Evolutionary conservation across 2,113 vertebrate species (phyloP), one percentile per base, ranked within the genome.

Genomic region (Ptychochromis oligacanthus): DNA sequence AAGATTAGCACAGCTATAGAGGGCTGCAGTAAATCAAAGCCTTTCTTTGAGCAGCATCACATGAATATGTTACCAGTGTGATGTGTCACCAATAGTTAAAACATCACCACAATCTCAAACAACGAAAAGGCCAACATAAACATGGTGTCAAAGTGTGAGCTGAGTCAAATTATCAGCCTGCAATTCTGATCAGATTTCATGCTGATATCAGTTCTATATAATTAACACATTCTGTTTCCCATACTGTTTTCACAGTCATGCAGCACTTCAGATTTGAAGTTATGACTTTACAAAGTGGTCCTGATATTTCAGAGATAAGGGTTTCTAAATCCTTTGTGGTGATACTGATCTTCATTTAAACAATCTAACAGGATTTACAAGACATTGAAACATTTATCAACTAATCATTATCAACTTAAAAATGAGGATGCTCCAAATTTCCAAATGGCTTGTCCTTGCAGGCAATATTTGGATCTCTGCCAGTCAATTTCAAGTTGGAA

Each of bases 401-500:
- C 2, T 34, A 34, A 31, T 61, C 59, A 61, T 34, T 28, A 61
- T 20, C 28, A 38, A n/a, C 34, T 62, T 22, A 38, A 62, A 62
- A 62, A 38, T 62, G 6, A 62, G 60, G n/a, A n/a, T n/a, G n/a
- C n/a, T n/a, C n/a, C n/a, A n/a, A n/a, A n/a, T n/a, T n/a, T n/a
- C n/a, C n/a, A n/a, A n/a, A n/a, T n/a, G n/a, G n/a, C n/a, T n/a
- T n/a, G n/a, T n/a, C n/a, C n/a, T n/a, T n/a, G n/a, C n/a, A n/a
- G 75, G 49, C 67, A 62, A n/a, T 62, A 34, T 38, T 4, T 74
- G 61, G 40, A 59, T 34, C 55, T 28, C 22, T 75, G 86, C 64
- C 80, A 62, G 60, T 28, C 70, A 65, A 43, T 82, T 57, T 82
- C 15, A 75, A 13, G 18, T 52, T 78, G 22, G 67, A 80, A 64